phyloP scores from a whole-genome alignment of 2,888 invertebrate species.

The Phrixothrix hirtus region DNA sequence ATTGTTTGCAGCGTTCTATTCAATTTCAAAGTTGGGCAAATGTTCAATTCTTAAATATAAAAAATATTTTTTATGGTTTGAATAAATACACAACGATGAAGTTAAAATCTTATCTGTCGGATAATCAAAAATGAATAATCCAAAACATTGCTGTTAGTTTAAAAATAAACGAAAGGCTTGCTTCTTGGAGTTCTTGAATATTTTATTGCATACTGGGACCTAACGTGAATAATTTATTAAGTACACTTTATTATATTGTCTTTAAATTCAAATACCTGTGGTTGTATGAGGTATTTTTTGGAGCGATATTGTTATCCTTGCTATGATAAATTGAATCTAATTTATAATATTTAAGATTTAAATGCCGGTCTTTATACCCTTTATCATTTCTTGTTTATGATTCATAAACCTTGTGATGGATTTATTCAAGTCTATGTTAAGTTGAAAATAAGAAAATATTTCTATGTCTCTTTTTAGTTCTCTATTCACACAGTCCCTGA shows the following conservation, averaged over 20 bases:
- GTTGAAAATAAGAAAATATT: conserved; percentile 5
- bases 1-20: conserved; percentile 5
- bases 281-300: conserved; percentile 11
- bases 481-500: conserved; percentile 16
- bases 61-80: not conserved
- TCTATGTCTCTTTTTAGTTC: conserved; percentile 3
- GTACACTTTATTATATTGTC: conserved; percentile 25
- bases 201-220: conserved; percentile 21
- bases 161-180: conserved; percentile 20
- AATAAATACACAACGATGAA: not conserved
- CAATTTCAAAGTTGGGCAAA: conserved; percentile 10
- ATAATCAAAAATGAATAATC: conserved; percentile 16
- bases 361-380: conserved; percentile 4
- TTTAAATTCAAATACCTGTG: conserved; percentile 27
- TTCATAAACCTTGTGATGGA: conserved; percentile 18
- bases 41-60: too few species aligned
- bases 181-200: conserved; percentile 19
- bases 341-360: conserved; percentile 20
- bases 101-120: not conserved
- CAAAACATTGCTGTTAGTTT: conserved; percentile 16
- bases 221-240: conserved; percentile 27
- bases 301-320: conserved; percentile 9
- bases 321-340: conserved; percentile 19
- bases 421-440: conserved; percentile 12
- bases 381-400: conserved; percentile 11